Evolutionary conservation across 2,797 vertebrate genomes (phyloP).

Genomic region (Paratrypauchen microcephalus): DNA sequence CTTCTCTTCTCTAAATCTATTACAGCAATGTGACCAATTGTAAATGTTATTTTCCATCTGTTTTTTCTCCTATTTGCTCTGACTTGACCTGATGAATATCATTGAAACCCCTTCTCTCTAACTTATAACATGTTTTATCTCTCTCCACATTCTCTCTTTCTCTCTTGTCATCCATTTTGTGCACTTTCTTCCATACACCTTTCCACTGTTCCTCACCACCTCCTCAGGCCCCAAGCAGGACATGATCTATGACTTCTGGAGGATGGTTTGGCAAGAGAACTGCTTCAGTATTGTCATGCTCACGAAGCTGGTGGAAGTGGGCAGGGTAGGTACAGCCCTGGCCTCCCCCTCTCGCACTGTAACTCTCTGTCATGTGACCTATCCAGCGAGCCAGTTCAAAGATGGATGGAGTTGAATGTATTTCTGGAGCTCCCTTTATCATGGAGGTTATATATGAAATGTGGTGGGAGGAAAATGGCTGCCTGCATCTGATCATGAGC

Average conservation of each 20-base stretch:
- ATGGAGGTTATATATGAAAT: slow-evolving; percentile 38
- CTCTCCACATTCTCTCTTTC: slow-evolving; percentile 28
- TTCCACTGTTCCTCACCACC: slow-evolving; percentile 30
- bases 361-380: slow-evolving; percentile 52
- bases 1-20: too few species aligned
- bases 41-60: too few species aligned
- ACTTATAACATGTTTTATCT: slow-evolving; percentile 58
- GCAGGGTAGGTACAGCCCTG: slow-evolving; percentile 83
- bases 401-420: slow-evolving; percentile 47
- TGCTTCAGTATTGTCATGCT: slow-evolving; percentile 98
- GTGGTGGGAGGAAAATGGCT: slow-evolving; percentile 44
- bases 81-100: too few species aligned
- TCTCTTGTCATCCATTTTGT: slow-evolving; percentile 6
- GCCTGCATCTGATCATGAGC: slow-evolving; percentile 42
- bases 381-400: slow-evolving; percentile 22
- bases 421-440: slow-evolving; percentile 47
- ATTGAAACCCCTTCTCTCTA: slow-evolving; percentile 50
- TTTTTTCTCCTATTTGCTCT: too few species aligned
- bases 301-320: slow-evolving; percentile 96
- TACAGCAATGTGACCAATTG: too few species aligned
- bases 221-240: slow-evolving; percentile 92
- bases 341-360: neutral
- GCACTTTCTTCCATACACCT: slow-evolving; percentile 3
- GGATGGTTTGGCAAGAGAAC: slow-evolving; percentile 98
- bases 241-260: slow-evolving; percentile 98